A percentile compares a stretch with the other conserved stretches of the same genome.
Evolutionary conservation across 2,797 vertebrate genomes (phyloP).

Genomic region (Silurus lanzhouensis): DNA sequence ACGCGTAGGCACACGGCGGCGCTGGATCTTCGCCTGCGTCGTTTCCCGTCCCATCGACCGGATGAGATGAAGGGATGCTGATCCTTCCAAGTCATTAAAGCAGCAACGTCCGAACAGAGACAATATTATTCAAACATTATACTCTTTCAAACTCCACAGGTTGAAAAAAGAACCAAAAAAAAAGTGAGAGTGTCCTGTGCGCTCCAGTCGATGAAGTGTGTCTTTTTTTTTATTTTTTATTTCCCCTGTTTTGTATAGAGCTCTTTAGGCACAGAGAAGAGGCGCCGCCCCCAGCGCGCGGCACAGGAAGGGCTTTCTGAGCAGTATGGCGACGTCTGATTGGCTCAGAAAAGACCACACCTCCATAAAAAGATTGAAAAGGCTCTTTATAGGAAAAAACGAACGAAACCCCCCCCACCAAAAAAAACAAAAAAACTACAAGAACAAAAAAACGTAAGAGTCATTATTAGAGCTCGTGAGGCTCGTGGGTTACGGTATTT

Average conservation of each 20-base stretch:
- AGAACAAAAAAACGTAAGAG: conserved; percentile 44
- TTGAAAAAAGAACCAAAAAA: neutral
- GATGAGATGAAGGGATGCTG: conserved; percentile 38
- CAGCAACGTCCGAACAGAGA: conserved; percentile 46
- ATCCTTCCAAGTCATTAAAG: conserved; percentile 42
- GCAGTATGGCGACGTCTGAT: conserved; percentile 49
- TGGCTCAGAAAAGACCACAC: conserved; percentile 52
- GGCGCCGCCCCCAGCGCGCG: conserved; percentile 26
- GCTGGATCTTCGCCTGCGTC: neutral
- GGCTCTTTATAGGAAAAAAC: conserved; percentile 36
- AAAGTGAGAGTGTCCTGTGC: conserved; percentile 27
- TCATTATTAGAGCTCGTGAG: conserved; percentile 59
- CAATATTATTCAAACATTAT: conserved; percentile 10
- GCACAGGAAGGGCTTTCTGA: conserved; percentile 52
- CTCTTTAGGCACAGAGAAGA: conserved; percentile 59
- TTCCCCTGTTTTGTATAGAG: conserved; percentile 47
- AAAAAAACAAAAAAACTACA: conserved; percentile 11
- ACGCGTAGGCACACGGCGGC: neutral
- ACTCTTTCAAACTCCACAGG: conserved; percentile 28
- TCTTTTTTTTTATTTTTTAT: neutral
- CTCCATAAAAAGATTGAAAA: conserved; percentile 52
- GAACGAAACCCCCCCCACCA: no score
- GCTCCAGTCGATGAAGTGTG: conserved; percentile 32
- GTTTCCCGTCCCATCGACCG: conserved; percentile 10
- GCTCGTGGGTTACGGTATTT: conserved; percentile 39